A percentile compares a stretch with the other conserved stretches of the same genome.
These are phyloP conservation scores for Chromoteleia sp. DNA, from an alignment of 2,888 invertebrate genomes.

Conservation along the genomic window DNA sequence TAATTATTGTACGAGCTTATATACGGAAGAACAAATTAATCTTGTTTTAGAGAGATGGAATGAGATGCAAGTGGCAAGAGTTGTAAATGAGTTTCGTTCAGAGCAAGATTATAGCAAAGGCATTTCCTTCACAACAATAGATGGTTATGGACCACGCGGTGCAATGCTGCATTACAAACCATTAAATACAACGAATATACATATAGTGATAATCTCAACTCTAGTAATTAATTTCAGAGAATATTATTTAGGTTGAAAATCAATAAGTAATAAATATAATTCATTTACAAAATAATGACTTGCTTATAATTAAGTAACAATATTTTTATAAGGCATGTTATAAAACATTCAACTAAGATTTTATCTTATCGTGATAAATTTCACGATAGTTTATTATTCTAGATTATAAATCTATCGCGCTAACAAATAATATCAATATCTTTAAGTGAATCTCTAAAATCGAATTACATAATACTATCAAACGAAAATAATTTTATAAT, in stretches of 20 bases:
- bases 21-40: conserved; percentile 87
- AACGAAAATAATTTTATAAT: too few species aligned
- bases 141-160: conserved; percentile 94
- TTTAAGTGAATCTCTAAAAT: too few species aligned
- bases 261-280: not conserved
- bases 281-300: too few species aligned
- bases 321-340: too few species aligned
- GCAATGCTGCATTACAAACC: conserved; percentile 95
- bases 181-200: conserved; percentile 86
- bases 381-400: too few species aligned
- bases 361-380: too few species aligned
- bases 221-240: conserved; percentile 97
- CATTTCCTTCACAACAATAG: conserved; percentile 93
- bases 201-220: conserved; percentile 91
- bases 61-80: conserved; percentile 90
- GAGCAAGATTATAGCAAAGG: conserved; percentile 91
- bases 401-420: too few species aligned
- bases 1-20: too few species aligned
- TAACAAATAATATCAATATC: too few species aligned
- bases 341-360: too few species aligned
- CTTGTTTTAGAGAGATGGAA: conserved; percentile 86
- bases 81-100: conserved; percentile 89
- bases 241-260: conserved; percentile 91
- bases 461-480: too few species aligned
- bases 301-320: too few species aligned